These are phyloP conservation scores for Gadus macrocephalus DNA, from an alignment of 2,113 vertebrate genomes.

Conservation along the genomic window DNA sequence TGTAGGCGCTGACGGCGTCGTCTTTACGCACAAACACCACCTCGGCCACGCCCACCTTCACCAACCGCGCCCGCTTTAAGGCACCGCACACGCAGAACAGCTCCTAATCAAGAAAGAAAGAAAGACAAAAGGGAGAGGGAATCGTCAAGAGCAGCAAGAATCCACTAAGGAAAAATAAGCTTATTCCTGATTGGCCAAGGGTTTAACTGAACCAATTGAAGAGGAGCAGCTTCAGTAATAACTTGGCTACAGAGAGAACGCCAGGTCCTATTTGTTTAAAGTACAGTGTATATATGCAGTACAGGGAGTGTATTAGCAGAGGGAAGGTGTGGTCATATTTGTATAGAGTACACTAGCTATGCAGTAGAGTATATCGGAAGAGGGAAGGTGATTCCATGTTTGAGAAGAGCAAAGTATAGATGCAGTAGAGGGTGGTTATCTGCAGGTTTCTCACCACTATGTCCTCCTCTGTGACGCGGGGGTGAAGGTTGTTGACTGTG, in stretches of 20 bases:
- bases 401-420: not conserved
- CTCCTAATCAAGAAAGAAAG: conserved; percentile 71
- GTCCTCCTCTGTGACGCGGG: conserved; percentile 95
- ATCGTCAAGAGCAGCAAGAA: too few species aligned
- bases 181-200: too few species aligned
- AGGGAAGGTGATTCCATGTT: too few species aligned
- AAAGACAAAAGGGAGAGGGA: not conserved
- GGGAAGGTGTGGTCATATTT: too few species aligned
- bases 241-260: too few species aligned
- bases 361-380: not conserved
- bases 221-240: too few species aligned
- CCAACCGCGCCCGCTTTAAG: conserved; percentile 89
- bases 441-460: conserved; percentile 78
- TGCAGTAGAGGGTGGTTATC: conserved; percentile 52
- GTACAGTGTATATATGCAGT: not conserved
- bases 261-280: not conserved
- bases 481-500: conserved; percentile 95
- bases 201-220: too few species aligned
- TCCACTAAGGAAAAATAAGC: too few species aligned
- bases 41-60: conserved; percentile 92
- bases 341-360: not conserved
- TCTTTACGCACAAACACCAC: conserved; percentile 98
- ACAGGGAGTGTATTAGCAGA: too few species aligned
- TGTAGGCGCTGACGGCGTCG: conserved; percentile 92
- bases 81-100: conserved; percentile 97